phyloP scores from a whole-genome alignment of 2,888 invertebrate genomes.

The Gryllus longicercus region DNA sequence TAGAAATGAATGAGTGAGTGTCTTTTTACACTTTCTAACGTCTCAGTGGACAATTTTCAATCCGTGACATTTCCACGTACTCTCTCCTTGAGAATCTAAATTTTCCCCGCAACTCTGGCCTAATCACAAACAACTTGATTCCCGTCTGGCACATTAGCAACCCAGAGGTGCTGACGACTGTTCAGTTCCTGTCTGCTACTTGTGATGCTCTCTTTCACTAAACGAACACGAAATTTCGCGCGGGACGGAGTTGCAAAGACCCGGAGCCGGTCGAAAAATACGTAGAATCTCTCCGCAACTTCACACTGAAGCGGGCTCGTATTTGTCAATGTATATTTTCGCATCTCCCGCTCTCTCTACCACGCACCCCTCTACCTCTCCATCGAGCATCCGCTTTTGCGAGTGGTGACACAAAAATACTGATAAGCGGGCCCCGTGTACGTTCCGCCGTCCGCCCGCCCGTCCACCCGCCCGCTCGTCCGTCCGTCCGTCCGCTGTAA shows the following conservation, averaged over 20 bases:
- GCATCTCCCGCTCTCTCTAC: neutral
- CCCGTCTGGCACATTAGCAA: no score
- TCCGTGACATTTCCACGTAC: no score
- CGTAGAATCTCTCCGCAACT: neutral
- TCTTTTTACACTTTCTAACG: no score
- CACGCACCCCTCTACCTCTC: neutral
- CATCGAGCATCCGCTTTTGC: neutral
- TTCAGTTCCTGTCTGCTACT: no score
- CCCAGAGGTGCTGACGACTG: no score
- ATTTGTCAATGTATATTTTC: constrained; percentile 9
- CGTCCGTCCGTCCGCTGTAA: neutral
- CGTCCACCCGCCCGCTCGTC: neutral
- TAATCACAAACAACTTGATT: no score
- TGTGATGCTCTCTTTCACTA: no score
- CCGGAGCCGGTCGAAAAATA: neutral
- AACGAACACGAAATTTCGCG: neutral
- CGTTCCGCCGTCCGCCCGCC: neutral
- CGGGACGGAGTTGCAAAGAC: neutral
- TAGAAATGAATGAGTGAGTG: no score
- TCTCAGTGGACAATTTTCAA: no score
- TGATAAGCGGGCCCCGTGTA: neutral
- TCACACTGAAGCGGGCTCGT: neutral
- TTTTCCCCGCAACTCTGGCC: no score
- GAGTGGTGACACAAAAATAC: neutral
- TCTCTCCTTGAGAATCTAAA: no score